Evolutionary conservation across 2,113 vertebrate genomes (phyloP), one percentile per base, ranked within the genome.

Genomic region (Xiphophorus maculatus): DNA sequence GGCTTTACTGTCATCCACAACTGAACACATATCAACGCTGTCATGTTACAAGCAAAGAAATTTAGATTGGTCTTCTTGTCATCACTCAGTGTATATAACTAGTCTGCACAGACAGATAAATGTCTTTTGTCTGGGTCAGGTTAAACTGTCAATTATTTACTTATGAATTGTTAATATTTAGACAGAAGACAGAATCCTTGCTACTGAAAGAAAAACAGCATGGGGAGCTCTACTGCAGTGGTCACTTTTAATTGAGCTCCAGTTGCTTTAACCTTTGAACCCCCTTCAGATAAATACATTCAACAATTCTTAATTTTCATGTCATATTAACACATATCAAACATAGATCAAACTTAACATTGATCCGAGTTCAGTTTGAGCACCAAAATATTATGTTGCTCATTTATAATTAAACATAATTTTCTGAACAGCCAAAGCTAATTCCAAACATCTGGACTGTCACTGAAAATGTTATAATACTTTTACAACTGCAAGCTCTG

Each of bases 211-310:
- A 84, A 78, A 32, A 35, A 12, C 80, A 91, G 76, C 82, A 67
- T 27, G 74, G 76, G 80, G 84, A 90, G 58, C 32, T 58, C 51
- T 63, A 37, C 15, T 37, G 51, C 32, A 70, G 68, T 62, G 64
- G 78, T 79, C 66, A 32, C 76, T 28, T 40, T 72, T 71, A 19
- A 79, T 83, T 74, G 80, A 79, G 84, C 83, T 70, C 75, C 74
- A 82, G 84, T 71, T 82, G 85, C 74, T 79, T 82, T 80, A 27
- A 90, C 80, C 40, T 82, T 69, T 79, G 75, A 35, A 72, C 22
- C 68, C 4, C 71, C 76, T 83, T 77, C 79, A 75, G 51, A 63
- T 70, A 73, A 70, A 74, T 67, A 29, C 79, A 30, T 73, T 42
- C 42, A 54, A 32, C 51, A 65, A 2, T 3, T 5, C 14, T 70